phyloP scores from a whole-genome alignment of 1,140 invertebrate species.

The Nilaparvata lugens region DNA sequence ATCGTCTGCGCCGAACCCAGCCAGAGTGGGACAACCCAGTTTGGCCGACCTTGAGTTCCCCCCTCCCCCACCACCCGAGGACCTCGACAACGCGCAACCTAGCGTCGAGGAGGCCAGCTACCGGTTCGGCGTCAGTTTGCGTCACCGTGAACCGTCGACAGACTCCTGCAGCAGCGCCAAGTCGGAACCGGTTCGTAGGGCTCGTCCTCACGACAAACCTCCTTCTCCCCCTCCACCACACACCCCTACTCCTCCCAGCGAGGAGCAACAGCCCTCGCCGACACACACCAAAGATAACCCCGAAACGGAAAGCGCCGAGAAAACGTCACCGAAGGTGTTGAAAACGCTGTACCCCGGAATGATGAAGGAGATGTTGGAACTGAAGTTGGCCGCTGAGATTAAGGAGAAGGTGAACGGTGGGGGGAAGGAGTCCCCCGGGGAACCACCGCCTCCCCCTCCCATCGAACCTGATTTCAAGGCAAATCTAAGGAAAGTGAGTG shows the following conservation, averaged over 20 bases:
- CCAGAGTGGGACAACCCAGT: constrained; percentile 45
- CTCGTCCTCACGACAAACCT: constrained; percentile 19
- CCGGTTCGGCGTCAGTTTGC: constrained; percentile 57
- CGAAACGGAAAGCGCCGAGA: constrained; percentile 18
- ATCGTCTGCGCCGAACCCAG: neutral
- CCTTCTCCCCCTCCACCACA: constrained; percentile 27
- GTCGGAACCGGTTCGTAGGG: constrained; percentile 31
- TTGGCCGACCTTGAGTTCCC: constrained; percentile 76
- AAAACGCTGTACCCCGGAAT: constrained; percentile 35
- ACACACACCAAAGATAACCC: constrained; percentile 32
- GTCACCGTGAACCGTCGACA: constrained; percentile 53
- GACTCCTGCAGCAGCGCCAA: constrained; percentile 44
- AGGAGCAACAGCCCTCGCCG: constrained; percentile 32
- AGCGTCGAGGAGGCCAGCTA: constrained; percentile 60
- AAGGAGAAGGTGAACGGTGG: constrained; percentile 46
- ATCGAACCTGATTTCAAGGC: constrained; percentile 40
- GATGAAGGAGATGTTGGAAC: constrained; percentile 69
- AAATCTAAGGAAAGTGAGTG: constrained; percentile 37
- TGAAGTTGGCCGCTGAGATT: constrained; percentile 70
- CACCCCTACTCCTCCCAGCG: constrained; percentile 36
- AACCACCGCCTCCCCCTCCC: constrained; percentile 20
- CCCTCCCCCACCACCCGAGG: constrained; percentile 56
- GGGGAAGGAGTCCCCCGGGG: constrained; percentile 23
- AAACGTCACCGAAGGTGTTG: constrained; percentile 30
- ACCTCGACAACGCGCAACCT: constrained; percentile 52